phyloP scores from a whole-genome alignment of 2,888 invertebrate genomes.

The Phyto melanocephala region DNA sequence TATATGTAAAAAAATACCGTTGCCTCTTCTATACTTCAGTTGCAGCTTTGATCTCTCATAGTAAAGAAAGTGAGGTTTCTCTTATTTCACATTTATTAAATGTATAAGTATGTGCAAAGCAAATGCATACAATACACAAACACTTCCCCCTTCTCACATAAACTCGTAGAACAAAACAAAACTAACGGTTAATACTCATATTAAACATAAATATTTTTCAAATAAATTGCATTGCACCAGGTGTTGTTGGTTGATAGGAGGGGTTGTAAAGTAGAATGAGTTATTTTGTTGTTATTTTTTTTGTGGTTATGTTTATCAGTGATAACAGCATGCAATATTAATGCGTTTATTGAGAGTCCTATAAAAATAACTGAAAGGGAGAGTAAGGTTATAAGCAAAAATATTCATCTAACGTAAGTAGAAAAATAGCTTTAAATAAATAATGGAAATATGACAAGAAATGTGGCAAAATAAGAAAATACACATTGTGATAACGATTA shows the following conservation, averaged over 20 bases:
- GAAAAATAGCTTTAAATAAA: background rate
- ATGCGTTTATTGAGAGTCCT: conserved; percentile 6
- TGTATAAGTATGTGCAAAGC: background rate
- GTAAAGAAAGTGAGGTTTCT: background rate
- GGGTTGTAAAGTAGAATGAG: background rate
- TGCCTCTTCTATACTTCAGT: background rate
- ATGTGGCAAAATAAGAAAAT: background rate
- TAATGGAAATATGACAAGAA: conserved; percentile 2
- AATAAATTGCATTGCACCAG: conserved; percentile 13
- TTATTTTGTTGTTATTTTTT: background rate
- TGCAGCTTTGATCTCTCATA: background rate
- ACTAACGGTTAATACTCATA: background rate
- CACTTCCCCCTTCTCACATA: background rate
- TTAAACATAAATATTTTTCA: background rate
- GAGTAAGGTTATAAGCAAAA: background rate
- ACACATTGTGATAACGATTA: background rate
- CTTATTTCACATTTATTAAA: background rate
- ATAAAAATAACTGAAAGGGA: background rate
- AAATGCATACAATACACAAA: background rate
- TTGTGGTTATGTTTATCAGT: conserved; percentile 12
- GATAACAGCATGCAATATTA: conserved; percentile 4
- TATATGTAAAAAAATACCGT: background rate
- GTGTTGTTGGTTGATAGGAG: background rate
- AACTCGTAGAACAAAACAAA: background rate
- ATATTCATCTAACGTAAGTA: background rate